Base-by-base conservation (phyloP, 2,888 invertebrate genomes). In the Eristalis intricaria region DNA sequence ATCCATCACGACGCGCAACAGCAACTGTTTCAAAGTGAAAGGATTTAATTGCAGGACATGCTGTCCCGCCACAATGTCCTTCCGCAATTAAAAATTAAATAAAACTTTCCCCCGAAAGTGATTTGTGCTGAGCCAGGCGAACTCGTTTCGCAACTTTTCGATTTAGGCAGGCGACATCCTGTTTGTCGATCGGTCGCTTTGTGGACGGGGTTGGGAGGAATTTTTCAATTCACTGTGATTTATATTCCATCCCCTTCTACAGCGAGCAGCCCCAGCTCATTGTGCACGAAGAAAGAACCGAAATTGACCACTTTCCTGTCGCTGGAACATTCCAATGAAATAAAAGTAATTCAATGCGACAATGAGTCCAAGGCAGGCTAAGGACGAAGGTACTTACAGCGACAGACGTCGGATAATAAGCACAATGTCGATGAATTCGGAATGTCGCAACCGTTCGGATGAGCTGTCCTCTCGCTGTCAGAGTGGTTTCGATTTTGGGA, bases 281-380 rank as follows among this genome's bases (percentile, higher is more conserved):
- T 19, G n/a, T 15, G 13, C 2, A 10, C 63, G 26, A 29, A 60
- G 82, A 82, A 63, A 69, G 63, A 84, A 84, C 79, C 66, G 79
- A 84, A 87, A 87, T 87, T 84, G 87, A 87, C 87, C 87, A 87
- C 84, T 87, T 87, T 87, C 84, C 87, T 87, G 87, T 87, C 19
- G 19, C 87, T 84, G 87, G 87, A 87, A 87, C 84, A 87, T 87
- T 84, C 79, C 75, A 84, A 84, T 87, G 79, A 84, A 87, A 79
- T 68, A 64, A 84, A 87, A 87, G 79, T 75, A 73, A 84, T 87
- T 84, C 84, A 87, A 87, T 80, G 87, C 84, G 87, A 87, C 87
- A 87, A 87, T 87, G 87, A 87, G 79, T 76, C 71, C 29, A 80
- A 26, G 32, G 26, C 61, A 63, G 35, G 73, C 65, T 40, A 60